Base-by-base conservation (phyloP, 2,797 vertebrate genomes). In the Vespertilio murinus region DNA sequence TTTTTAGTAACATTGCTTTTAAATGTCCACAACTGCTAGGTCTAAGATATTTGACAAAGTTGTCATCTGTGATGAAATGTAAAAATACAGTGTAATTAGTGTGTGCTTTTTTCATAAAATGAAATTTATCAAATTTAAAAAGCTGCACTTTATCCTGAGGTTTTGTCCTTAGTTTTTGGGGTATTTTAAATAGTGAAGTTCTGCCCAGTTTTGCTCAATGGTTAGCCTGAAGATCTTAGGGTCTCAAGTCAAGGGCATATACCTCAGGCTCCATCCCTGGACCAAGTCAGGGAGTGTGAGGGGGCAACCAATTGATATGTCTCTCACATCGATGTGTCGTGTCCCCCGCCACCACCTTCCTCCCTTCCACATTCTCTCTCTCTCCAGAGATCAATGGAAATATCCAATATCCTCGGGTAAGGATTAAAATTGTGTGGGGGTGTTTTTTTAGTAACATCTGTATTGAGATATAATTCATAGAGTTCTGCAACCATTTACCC, bases 171-270 rank as follows among this genome's bases (percentile, higher is more conserved):
- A 13, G 2, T 49, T 59, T 78, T 83, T 83, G 52, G 35, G n/a
- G 49, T 84, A 56, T 93, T 93, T 93, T 81, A 95, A 95, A 86
- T 93, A 59, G 8, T 88, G 28, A 73, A 74, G 33, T 16, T 33
- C 61, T 65, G 30, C 14, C 61, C 61, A 33, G 61, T 65, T 65
- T 65, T 65, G 61, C 61, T 65, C 30, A 65, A 30, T 33, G 30
- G 16, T 64, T 64, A 64, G 30, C 61, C 61, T 64, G 61, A n/a
- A 14, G 30, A n/a, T 30, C 30, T 9, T n/a, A 33, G 16, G 8
- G n/a, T 17, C 61, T 33, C 61, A 17, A 33, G 16, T 33, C 11
- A 65, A 65, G 61, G 61, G 30, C 30, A 65, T 33, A 16, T 8
- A 65, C 61, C 6, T 33, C 61, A 65, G 61, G 59, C 59, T 65